Evolutionary conservation across 2,113 vertebrate genomes (phyloP).

Genomic region (Esox niger): DNA sequence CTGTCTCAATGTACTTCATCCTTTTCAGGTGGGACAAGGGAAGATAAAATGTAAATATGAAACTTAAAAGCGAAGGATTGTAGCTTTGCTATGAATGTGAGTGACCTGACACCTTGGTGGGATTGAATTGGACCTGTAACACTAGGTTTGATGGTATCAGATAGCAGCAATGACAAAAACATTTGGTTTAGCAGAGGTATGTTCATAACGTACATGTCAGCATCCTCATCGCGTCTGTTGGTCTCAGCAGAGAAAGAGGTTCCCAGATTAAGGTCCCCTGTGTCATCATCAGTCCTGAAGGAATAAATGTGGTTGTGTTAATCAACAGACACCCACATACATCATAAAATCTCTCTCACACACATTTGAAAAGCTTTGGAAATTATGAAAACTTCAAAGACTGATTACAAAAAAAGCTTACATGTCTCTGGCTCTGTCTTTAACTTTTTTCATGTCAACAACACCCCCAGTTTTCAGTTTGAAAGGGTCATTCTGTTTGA

Average conservation of each 20-base stretch:
- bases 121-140: neutral
- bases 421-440: conserved; percentile 90
- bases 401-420: conserved; percentile 44
- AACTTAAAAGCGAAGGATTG: neutral
- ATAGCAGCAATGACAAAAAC: no score
- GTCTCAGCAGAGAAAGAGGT: conserved; percentile 98
- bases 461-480: conserved; percentile 94
- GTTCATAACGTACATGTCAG: conserved; percentile 83
- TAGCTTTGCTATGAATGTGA: no score
- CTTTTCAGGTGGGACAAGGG: conserved; percentile 64
- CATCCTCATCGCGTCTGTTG: conserved; percentile 95
- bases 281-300: conserved; percentile 88
- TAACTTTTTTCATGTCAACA: conserved; percentile 97
- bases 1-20: conserved; percentile 99
- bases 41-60: neutral
- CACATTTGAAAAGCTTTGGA: neutral
- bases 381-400: neutral
- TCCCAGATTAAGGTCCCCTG: conserved; percentile 87
- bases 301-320: neutral
- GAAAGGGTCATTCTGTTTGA: conserved; percentile 89
- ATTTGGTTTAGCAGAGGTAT: neutral
- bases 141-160: no score
- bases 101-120: neutral
- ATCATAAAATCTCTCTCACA: neutral
- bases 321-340: neutral